Conservation (phyloP, 2,113 vertebrate species). For the Rynchops niger region DNA sequence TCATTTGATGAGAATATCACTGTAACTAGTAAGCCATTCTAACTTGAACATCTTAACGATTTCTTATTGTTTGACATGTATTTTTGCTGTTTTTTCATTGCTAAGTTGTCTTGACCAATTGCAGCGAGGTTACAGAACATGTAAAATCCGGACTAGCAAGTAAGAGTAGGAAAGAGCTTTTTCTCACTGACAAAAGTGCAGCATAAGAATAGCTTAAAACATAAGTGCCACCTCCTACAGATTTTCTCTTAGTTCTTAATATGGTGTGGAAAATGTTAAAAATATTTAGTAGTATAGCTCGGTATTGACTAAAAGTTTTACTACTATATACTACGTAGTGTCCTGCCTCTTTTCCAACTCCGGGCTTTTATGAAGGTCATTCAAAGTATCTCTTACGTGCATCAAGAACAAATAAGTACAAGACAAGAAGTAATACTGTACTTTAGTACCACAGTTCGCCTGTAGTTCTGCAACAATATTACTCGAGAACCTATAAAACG, state of each 20-base stretch:
- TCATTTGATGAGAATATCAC: neutral
- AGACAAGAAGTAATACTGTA: neutral
- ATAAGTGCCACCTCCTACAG: neutral
- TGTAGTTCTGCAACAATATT: neutral
- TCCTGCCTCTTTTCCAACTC: neutral
- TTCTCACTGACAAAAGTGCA: neutral
- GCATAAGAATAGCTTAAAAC: neutral
- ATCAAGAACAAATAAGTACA: neutral
- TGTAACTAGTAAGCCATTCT: neutral
- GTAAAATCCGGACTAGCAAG: neutral
- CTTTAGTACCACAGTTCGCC: neutral
- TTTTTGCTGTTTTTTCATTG: neutral
- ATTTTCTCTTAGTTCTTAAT: neutral
- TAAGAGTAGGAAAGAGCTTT: neutral
- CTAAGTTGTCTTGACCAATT: neutral
- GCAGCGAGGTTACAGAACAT: neutral
- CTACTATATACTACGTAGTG: neutral
- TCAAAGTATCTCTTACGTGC: neutral
- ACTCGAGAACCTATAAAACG: neutral
- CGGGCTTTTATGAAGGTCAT: neutral
- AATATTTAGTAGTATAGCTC: neutral
- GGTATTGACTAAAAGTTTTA: neutral
- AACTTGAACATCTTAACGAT: neutral
- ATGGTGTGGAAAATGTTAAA: neutral
- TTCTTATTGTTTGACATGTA: neutral